Evolutionary conservation across 2,113 vertebrate species (phyloP).

Genomic region (Promerops cafer): DNA sequence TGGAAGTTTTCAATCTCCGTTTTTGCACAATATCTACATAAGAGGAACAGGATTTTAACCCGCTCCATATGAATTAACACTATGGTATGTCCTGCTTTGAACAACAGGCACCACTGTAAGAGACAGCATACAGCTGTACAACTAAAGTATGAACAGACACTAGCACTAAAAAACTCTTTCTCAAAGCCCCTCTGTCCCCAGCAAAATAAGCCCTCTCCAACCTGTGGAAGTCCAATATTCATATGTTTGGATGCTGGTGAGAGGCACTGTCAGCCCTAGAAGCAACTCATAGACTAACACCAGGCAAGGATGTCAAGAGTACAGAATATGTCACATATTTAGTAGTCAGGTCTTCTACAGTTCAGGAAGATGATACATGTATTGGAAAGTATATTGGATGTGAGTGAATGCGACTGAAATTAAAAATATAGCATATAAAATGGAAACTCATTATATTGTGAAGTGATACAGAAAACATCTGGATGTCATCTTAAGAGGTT

Average conservation of each 20-base stretch:
- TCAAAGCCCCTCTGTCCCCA: not conserved
- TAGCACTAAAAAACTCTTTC: not conserved
- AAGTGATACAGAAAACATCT: slow-evolving; percentile 37
- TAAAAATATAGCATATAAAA: not conserved
- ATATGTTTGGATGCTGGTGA: not conserved
- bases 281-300: not conserved
- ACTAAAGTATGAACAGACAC: not conserved
- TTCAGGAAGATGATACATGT: not conserved
- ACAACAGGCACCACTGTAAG: not conserved
- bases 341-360: not conserved
- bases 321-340: fast-evolving
- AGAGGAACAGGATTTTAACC: not conserved
- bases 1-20: not conserved
- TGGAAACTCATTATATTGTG: not conserved
- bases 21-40: not conserved
- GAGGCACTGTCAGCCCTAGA: not conserved
- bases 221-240: not conserved
- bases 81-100: not conserved
- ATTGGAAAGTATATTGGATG: not conserved
- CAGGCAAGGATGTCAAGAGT: not conserved
- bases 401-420: not conserved
- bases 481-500: not conserved
- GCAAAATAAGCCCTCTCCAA: not conserved
- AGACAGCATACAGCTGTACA: not conserved
- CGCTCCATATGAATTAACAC: not conserved